phyloP scores from a whole-genome alignment of 2,888 invertebrate species.

The Glyphotaelius pellucidus region DNA sequence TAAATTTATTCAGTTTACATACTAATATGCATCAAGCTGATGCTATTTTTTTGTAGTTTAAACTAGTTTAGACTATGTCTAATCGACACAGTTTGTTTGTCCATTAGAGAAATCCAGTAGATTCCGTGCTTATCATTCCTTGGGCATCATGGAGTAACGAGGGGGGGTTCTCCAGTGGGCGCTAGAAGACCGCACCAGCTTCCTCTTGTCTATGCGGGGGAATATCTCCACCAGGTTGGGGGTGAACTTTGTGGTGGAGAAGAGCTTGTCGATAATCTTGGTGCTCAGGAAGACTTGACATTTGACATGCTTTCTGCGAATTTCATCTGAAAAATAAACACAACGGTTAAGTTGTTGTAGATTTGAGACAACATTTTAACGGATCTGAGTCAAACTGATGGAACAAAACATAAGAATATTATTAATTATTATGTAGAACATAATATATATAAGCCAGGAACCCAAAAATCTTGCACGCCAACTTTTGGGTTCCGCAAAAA shows the following conservation, averaged over 20 bases:
- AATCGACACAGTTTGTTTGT: background rate
- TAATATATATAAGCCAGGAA: too few species aligned
- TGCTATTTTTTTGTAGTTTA: too few species aligned
- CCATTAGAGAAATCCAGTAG: background rate
- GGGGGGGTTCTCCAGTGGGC: constrained; percentile 87
- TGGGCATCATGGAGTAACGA: constrained; percentile 77
- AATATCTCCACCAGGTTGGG: constrained; percentile 84
- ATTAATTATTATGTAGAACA: too few species aligned
- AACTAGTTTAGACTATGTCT: too few species aligned
- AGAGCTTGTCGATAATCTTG: constrained; percentile 78
- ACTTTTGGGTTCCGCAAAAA: too few species aligned
- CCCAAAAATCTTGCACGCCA: too few species aligned
- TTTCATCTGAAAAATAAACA: constrained; percentile 70
- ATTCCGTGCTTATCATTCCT: constrained; percentile 5
- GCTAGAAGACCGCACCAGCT: constrained; percentile 84
- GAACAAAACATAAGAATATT: background rate
- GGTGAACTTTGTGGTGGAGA: constrained; percentile 79
- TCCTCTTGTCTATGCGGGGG: constrained; percentile 80
- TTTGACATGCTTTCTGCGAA: constrained; percentile 73
- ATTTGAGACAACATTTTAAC: too few species aligned
- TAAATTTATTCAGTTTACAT: background rate
- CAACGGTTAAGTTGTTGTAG: constrained; percentile 7
- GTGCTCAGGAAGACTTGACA: constrained; percentile 73
- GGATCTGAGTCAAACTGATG: background rate
- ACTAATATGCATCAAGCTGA: background rate